Percentiles rank a stretch among this genome's conserved stretches.
Conservation (phyloP, 2,797 vertebrate species). For the Kryptopterus vitreolus region DNA sequence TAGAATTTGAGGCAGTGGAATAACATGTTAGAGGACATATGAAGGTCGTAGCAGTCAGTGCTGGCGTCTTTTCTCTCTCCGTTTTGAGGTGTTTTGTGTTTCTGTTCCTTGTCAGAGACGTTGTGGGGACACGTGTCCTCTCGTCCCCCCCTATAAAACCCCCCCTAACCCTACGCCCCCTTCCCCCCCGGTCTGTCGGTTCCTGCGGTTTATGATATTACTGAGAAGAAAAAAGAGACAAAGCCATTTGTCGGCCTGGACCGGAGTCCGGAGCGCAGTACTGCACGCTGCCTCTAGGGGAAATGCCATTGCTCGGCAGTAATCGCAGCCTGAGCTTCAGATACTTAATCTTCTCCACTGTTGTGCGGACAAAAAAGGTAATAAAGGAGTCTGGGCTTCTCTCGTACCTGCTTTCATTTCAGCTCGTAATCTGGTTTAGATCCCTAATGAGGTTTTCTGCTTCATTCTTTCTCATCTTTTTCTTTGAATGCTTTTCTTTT, state of each 20-base stretch:
- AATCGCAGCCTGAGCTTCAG: neutral
- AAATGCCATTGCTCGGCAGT: neutral
- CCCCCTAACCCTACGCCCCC: too few species aligned
- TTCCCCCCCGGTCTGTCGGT: neutral
- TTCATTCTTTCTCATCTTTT: neutral
- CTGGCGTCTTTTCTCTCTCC: neutral
- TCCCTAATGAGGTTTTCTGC: conserved; percentile 13
- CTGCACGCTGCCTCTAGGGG: neutral
- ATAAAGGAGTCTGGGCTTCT: neutral
- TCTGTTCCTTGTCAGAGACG: neutral
- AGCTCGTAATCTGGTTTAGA: neutral
- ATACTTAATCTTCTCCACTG: conserved; percentile 22
- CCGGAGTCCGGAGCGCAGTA: neutral
- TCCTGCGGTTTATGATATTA: conserved; percentile 3
- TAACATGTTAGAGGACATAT: neutral
- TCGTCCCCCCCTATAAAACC: too few species aligned
- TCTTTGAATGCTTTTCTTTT: neutral
- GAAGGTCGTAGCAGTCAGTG: neutral
- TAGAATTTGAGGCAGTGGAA: neutral
- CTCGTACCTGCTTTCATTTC: conserved; percentile 17
- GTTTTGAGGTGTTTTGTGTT: neutral
- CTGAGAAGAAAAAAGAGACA: neutral
- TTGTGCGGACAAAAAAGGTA: neutral
- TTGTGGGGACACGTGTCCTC: neutral
- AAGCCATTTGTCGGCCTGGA: neutral